Base-by-base conservation (phyloP, 2,888 invertebrate genomes). In the Byasa hedistus region DNA sequence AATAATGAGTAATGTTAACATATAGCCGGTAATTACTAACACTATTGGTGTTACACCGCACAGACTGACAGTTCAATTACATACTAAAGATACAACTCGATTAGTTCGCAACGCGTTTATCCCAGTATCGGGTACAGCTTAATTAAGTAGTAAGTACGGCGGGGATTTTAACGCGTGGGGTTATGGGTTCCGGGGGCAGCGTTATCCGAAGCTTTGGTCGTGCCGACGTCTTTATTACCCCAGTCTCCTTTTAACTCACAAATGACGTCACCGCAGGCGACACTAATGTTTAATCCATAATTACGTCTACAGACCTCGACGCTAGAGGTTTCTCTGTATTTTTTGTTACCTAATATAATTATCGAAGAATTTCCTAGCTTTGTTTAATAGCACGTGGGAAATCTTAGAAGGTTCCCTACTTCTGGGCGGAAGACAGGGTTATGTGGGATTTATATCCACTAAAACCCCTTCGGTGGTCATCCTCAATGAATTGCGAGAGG, bases 141-240 rank as follows among this genome's bases (percentile, higher is more conserved):
- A 64, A 58, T 64, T 64, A 59, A 59, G 59, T 44, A 44, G 58
- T 64, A 59, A 55, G 39, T 15, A 17, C 36, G 36, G 54, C 36
- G 39, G 57, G 51, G 52, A 64, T 59, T 59, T 64, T 36, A 64
- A 59, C 64, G 64, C 58, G 21, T 36, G 22, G 39, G 57, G 57
- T 39, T 58, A 58, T 57, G 39, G 58, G 54, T 27, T 58, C 58
- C 58, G 58, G 17, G 39, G 54, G 44, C 23, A 44, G 44, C 27
- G 21, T 58, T 64, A 58, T 21, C 48, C 58, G 27, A 51, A 62
- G 61, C 56, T 62, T 32, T 59, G 72, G 76, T 78, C 76, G 81
- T 85, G 75, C 82, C 83, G 84, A 79, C 84, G 86, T 86, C 85
- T 87, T 84, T 87, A 88, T 81, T 84, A 81, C 81, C 74, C 15